Evolutionary conservation across 2,113 vertebrate genomes (phyloP).

Genomic region (Bubo bubo): DNA sequence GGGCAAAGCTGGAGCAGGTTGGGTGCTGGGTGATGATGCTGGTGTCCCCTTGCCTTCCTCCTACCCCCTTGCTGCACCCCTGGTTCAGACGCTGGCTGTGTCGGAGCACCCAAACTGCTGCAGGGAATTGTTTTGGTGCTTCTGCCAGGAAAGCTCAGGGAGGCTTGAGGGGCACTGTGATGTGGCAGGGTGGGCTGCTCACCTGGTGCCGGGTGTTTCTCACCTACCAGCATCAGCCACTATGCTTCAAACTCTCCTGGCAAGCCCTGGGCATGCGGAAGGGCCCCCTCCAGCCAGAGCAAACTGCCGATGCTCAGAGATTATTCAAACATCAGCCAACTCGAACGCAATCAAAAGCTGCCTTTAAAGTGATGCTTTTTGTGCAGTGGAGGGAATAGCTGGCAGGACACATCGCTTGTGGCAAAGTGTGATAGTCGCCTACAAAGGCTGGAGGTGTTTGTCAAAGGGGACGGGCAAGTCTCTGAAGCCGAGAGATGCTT

Average conservation of each 20-base stretch:
- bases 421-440: background rate
- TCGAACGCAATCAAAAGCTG: background rate
- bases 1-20: background rate
- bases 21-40: background rate
- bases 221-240: background rate
- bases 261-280: accelerated
- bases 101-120: accelerated
- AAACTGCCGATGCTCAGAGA: background rate
- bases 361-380: background rate
- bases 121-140: background rate
- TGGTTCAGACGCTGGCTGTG: background rate
- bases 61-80: background rate
- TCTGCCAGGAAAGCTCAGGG: accelerated
- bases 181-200: accelerated
- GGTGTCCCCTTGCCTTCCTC: background rate
- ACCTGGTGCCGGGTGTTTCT: accelerated
- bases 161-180: background rate
- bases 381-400: background rate
- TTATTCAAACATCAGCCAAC: accelerated
- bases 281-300: background rate
- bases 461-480: background rate
- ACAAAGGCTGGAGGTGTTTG: slow-evolving; percentile 7
- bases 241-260: background rate
- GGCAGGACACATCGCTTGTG: background rate
- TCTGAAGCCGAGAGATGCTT: slow-evolving; percentile 45